Evolutionary conservation across 2,113 vertebrate species (phyloP).

Genomic region (Saguinus midas): DNA sequence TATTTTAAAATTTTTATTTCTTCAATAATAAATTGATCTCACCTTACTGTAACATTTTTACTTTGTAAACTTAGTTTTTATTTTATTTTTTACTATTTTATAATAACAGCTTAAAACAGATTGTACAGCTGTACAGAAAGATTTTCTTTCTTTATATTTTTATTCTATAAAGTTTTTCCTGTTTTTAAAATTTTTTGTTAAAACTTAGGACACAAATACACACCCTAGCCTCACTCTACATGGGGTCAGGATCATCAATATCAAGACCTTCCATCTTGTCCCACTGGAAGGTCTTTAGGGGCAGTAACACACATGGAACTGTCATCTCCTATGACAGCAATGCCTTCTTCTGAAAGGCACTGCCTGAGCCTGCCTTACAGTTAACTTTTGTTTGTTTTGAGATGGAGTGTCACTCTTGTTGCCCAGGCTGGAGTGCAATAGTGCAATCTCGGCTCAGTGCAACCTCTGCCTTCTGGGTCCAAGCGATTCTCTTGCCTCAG

Average conservation of each 20-base stretch:
- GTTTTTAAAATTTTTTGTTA: background rate
- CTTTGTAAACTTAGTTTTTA: background rate
- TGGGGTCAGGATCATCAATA: background rate
- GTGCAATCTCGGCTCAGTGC: no score
- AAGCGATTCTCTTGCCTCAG: no score
- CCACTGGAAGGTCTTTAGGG: background rate
- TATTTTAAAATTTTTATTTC: background rate
- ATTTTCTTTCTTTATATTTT: background rate
- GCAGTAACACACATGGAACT: background rate
- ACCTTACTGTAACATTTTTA: background rate
- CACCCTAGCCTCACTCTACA: background rate
- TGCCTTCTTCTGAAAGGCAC: background rate
- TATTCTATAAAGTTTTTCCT: background rate
- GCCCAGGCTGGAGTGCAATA: no score
- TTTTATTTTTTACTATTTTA: background rate
- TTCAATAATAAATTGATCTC: background rate
- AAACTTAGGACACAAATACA: background rate
- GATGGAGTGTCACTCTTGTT: no score
- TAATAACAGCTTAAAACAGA: background rate
- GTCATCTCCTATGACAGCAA: background rate
- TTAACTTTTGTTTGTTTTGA: background rate
- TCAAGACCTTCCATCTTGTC: background rate
- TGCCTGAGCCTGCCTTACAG: background rate
- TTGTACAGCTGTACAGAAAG: background rate
- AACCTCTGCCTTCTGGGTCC: no score